Evolutionary conservation across 2,113 vertebrate genomes (phyloP).

Genomic region (Platichthys flesus): DNA sequence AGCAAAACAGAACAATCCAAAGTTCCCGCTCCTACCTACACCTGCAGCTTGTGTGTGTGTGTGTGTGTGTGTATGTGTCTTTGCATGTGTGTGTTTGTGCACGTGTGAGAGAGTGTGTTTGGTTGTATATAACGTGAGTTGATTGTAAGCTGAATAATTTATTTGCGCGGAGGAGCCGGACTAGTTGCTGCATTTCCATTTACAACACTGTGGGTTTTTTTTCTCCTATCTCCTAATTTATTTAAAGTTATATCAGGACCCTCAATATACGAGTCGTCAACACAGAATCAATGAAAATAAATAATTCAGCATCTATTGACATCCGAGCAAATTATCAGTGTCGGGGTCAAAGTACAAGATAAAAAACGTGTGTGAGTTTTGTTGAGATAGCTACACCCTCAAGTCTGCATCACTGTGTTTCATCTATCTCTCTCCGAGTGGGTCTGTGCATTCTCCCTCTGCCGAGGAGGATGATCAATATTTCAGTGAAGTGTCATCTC

Average conservation of each 20-base stretch:
- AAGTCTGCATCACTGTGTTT: conserved; percentile 46
- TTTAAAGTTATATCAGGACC: conserved; percentile 47
- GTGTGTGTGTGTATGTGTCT: background rate
- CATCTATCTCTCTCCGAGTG: conserved; percentile 56
- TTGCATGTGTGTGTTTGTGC: background rate
- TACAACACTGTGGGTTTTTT: conserved; percentile 24
- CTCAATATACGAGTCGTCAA: conserved; percentile 34
- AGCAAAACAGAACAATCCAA: conserved; percentile 4
- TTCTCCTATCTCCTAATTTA: conserved; percentile 44
- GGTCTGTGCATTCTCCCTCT: conserved; percentile 42
- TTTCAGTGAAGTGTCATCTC: conserved; percentile 79
- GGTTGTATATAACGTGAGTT: conserved; percentile 30
- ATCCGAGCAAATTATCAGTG: conserved; percentile 36
- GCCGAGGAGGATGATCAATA: conserved; percentile 75
- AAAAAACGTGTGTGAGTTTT: conserved; percentile 39
- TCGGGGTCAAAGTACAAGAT: conserved; percentile 16
- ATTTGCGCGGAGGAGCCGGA: conserved; percentile 47
- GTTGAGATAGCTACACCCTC: conserved; percentile 24
- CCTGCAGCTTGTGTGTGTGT: background rate
- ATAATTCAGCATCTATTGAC: conserved; percentile 47
- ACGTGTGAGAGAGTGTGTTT: background rate
- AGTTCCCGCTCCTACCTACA: background rate
- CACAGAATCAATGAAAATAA: conserved; percentile 44
- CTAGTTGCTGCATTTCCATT: conserved; percentile 42
- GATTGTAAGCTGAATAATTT: conserved; percentile 63